Conservation (phyloP, 2,113 vertebrate genomes). For the Rattus norvegicus region GRCr8 NC_086020.1:49225501-49226000, state of each 20-base stretch:
- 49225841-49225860: constrained; percentile 79
- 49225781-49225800: constrained; percentile 79
- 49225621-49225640: constrained; percentile 81
- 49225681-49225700: constrained; percentile 91
- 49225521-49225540: constrained; percentile 86
- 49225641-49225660: constrained; percentile 48
- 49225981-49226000: constrained; percentile 9
- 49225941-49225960: constrained; percentile 71
- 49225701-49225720: constrained; percentile 97
- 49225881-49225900: background rate
- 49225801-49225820: constrained; percentile 83
- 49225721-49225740: constrained; percentile 93
- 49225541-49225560: constrained; percentile 79
- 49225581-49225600: constrained; percentile 79
- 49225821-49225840: constrained; percentile 84
- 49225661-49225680: constrained; percentile 46
- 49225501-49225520: constrained; percentile 79
- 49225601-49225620: constrained; percentile 84
- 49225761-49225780: constrained; percentile 74
- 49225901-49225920: constrained; percentile 52
- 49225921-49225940: constrained; percentile 74
- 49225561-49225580: constrained; percentile 75
- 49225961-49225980: constrained; percentile 47
- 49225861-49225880: constrained; percentile 69
- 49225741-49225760: constrained; percentile 77